phyloP scores from a whole-genome alignment of 2,888 invertebrate genomes.

The Baccha elongata region DNA sequence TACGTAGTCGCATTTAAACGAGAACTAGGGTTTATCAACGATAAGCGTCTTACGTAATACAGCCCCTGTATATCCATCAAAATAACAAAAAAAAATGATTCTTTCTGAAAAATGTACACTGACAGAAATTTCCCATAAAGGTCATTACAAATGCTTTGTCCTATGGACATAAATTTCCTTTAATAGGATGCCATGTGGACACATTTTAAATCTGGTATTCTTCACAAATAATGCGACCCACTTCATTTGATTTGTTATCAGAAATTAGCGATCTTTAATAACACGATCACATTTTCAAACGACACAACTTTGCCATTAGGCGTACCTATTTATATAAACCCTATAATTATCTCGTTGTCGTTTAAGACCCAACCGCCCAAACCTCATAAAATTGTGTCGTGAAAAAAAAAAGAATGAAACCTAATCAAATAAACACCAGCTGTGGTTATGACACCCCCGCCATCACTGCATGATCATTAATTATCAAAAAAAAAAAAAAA shows the following conservation, averaged over 20 bases:
- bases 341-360: slow-evolving; percentile 63
- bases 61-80: too few species aligned
- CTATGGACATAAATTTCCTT: too few species aligned
- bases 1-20: too few species aligned
- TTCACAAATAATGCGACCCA: slow-evolving; percentile 20
- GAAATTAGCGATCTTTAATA: slow-evolving; percentile 1
- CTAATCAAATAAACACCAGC: slow-evolving; percentile 56
- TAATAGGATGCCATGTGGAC: too few species aligned
- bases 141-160: too few species aligned
- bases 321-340: slow-evolving; percentile 42
- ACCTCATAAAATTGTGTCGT: slow-evolving; percentile 30
- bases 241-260: slow-evolving; percentile 1
- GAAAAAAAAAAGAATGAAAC: slow-evolving; percentile 25
- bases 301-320: slow-evolving; percentile 47
- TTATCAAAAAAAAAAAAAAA: slow-evolving; percentile 22
- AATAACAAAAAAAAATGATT: too few species aligned
- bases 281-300: slow-evolving; percentile 42
- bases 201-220: too few species aligned
- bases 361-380: slow-evolving; percentile 59
- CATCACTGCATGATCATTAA: slow-evolving; percentile 19
- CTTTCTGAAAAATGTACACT: too few species aligned
- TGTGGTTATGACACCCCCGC: slow-evolving; percentile 6
- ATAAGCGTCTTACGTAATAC: too few species aligned
- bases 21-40: too few species aligned
- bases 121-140: too few species aligned